phyloP scores from a whole-genome alignment of 2,888 invertebrate genomes.

The Perizoma affinitatum region DNA sequence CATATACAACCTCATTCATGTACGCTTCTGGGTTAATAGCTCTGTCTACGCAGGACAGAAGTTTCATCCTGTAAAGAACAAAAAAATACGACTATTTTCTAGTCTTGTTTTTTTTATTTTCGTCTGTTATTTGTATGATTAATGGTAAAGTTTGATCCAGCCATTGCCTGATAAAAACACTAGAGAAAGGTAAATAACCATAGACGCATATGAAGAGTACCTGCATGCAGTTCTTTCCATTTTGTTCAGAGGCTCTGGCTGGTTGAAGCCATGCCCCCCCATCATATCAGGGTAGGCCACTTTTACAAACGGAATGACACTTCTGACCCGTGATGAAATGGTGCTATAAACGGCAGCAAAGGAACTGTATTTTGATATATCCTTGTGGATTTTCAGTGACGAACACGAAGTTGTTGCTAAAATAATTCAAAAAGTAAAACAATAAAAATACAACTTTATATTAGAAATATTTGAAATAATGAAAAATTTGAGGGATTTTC shows the following conservation, averaged over 20 bases:
- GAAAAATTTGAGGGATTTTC: no score
- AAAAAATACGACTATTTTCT: background rate
- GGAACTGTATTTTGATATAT: constrained; percentile 66
- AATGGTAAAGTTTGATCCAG: no score
- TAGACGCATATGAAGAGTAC: constrained; percentile 44
- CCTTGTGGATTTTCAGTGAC: constrained; percentile 76
- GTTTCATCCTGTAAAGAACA: constrained; percentile 70
- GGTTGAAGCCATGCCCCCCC: constrained; percentile 81
- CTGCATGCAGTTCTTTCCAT: constrained; percentile 78
- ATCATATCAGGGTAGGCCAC: constrained; percentile 90
- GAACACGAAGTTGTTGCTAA: constrained; percentile 71
- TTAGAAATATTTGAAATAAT: background rate
- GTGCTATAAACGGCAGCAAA: constrained; percentile 77
- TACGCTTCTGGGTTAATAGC: constrained; percentile 85
- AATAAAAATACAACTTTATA: background rate
- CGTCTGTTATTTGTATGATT: no score
- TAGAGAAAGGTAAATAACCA: background rate
- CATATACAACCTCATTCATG: constrained; percentile 87
- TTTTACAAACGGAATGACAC: constrained; percentile 88
- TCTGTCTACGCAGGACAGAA: constrained; percentile 87
- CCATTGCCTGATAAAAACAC: no score
- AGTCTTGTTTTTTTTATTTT: no score
- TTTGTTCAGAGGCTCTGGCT: constrained; percentile 85
- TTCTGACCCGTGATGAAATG: constrained; percentile 83
- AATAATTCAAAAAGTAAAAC: constrained; percentile 24